Percentiles rank a stretch among this genome's conserved stretches.
These are phyloP conservation scores for Zaprionus vittiger DNA, from an alignment of 1,140 invertebrate species.

Conservation along the genomic window DNA sequence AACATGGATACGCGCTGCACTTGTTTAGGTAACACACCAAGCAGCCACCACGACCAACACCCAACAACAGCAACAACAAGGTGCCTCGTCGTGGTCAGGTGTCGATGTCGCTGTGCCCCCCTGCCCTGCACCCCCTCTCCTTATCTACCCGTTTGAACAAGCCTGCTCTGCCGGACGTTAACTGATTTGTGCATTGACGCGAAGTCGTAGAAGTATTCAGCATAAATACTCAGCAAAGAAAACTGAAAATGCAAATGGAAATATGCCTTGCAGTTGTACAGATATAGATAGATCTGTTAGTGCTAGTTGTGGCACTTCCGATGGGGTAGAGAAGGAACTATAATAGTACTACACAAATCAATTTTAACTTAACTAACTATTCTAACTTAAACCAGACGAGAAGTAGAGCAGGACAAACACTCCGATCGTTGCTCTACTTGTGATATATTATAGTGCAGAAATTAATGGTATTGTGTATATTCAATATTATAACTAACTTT, in stretches of 20 bases:
- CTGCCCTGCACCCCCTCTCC: slow-evolving; percentile 9
- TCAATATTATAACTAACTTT: no score
- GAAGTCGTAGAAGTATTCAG: slow-evolving; percentile 80
- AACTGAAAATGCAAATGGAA: not conserved
- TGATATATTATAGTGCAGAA: no score
- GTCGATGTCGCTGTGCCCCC: slow-evolving; percentile 47
- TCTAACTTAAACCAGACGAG: no score
- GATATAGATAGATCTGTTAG: not conserved
- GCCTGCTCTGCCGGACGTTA: slow-evolving; percentile 65
- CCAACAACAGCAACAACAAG: slow-evolving; percentile 23
- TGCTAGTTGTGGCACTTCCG: not conserved
- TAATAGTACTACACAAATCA: not conserved
- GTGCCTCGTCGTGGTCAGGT: slow-evolving; percentile 45
- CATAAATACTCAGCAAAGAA: slow-evolving; percentile 58
- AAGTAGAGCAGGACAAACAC: no score
- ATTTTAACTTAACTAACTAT: no score
- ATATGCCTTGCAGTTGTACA: no score
- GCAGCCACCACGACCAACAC: slow-evolving; percentile 37
- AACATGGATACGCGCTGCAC: slow-evolving; percentile 80
- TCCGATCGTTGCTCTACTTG: no score
- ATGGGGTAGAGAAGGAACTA: not conserved
- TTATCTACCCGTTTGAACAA: not conserved
- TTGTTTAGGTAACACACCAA: slow-evolving; percentile 69
- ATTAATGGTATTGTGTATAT: no score
- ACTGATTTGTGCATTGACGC: slow-evolving; percentile 81